Conservation (phyloP, 2,113 vertebrate species). For the Neotragus moschatus region DNA sequence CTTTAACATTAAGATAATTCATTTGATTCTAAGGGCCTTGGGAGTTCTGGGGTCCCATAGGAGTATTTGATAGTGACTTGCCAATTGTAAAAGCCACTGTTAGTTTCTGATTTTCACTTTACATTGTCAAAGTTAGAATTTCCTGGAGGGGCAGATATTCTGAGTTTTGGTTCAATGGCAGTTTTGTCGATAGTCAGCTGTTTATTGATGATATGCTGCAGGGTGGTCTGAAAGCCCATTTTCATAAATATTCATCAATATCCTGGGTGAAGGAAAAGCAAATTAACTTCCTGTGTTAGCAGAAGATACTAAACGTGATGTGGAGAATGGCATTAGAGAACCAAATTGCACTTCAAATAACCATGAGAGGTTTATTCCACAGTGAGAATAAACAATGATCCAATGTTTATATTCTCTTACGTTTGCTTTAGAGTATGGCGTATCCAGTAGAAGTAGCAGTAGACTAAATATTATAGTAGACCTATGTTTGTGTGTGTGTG, state of each 20-base stretch:
- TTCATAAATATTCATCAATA: constrained; percentile 40
- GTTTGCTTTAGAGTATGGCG: background rate
- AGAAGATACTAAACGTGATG: constrained; percentile 22
- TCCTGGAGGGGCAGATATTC: background rate
- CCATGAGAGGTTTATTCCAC: background rate
- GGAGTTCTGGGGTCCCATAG: background rate
- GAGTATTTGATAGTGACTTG: background rate
- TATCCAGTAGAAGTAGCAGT: background rate
- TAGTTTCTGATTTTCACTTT: background rate
- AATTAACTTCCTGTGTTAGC: constrained; percentile 17
- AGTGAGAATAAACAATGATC: background rate
- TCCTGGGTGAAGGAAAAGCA: constrained; percentile 11
- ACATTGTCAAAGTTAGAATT: background rate
- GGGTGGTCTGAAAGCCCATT: background rate
- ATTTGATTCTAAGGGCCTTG: background rate
- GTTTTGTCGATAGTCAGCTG: background rate
- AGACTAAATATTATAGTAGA: background rate
- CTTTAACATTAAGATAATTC: background rate
- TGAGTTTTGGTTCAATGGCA: background rate
- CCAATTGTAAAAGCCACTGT: background rate
- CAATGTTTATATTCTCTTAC: background rate
- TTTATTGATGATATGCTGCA: constrained; percentile 30
- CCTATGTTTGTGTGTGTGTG: background rate
- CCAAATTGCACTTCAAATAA: constrained; percentile 11
- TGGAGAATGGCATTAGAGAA: background rate